Evolutionary conservation across 2,113 vertebrate species (phyloP).

Genomic region (Lipophrys pholis): DNA sequence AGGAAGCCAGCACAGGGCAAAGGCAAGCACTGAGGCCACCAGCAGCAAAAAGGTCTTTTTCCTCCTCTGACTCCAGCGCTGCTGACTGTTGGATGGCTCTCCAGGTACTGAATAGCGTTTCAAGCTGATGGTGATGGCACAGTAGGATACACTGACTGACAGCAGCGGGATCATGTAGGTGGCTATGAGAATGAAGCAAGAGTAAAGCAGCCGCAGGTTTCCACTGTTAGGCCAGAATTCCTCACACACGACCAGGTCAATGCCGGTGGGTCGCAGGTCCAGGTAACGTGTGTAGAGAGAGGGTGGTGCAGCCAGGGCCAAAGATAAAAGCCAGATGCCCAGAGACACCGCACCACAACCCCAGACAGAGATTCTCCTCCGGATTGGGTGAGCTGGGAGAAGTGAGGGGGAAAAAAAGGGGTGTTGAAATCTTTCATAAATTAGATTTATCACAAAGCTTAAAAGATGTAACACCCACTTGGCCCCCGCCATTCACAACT

Average conservation of each 20-base stretch:
- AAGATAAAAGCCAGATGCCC: constrained; percentile 80
- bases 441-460: no score
- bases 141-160: constrained; percentile 85
- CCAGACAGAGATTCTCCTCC: constrained; percentile 77
- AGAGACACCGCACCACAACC: constrained; percentile 76
- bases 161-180: constrained; percentile 86
- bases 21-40: constrained; percentile 83
- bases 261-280: constrained; percentile 79
- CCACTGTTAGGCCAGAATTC: constrained; percentile 82
- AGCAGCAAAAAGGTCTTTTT: constrained; percentile 82
- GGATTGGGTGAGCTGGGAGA: constrained; percentile 78
- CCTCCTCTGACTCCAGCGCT: constrained; percentile 80
- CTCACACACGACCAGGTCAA: constrained; percentile 83
- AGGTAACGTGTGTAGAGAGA: constrained; percentile 79
- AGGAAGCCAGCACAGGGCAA: constrained; percentile 85
- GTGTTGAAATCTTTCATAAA: no score
- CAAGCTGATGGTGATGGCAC: constrained; percentile 82
- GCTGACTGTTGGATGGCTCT: constrained; percentile 71
- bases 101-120: constrained; percentile 78
- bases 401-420: background rate
- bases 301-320: constrained; percentile 79
- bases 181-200: constrained; percentile 81
- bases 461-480: no score
- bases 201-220: constrained; percentile 80
- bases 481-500: no score